Evolutionary conservation across 2,113 vertebrate genomes (phyloP).

Genomic region (Hyaena hyaena): DNA sequence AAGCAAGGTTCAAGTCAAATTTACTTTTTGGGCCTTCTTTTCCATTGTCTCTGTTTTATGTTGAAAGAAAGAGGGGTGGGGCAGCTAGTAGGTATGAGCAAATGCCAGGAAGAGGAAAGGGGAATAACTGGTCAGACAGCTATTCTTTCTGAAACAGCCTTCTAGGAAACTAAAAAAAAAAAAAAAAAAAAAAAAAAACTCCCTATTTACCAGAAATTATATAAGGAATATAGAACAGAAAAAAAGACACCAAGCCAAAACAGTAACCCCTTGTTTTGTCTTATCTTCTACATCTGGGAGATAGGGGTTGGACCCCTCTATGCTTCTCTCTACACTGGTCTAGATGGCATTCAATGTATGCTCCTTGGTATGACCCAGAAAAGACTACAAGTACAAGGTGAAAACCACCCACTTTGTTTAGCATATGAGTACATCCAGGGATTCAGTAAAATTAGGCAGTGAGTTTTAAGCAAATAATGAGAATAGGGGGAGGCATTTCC

Average conservation of each 20-base stretch:
- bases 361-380: neutral
- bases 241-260: neutral
- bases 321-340: neutral
- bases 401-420: neutral
- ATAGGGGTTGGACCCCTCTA: neutral
- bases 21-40: neutral
- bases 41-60: neutral
- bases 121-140: neutral
- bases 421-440: neutral
- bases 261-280: neutral
- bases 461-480: neutral
- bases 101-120: neutral
- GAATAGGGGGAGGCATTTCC: neutral
- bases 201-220: neutral
- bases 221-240: neutral
- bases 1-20: neutral
- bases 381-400: neutral
- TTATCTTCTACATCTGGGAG: neutral
- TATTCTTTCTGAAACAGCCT: conserved; percentile 20
- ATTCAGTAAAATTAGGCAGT: neutral
- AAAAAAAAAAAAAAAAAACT: neutral
- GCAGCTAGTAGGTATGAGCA: neutral
- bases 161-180: conserved; percentile 30
- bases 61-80: neutral
- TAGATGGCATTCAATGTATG: fast-evolving